Percentiles rank a stretch among this genome's conserved stretches.
Evolutionary conservation across 1,140 invertebrate species (phyloP).

Genomic region (Drosophila burlai): DNA sequence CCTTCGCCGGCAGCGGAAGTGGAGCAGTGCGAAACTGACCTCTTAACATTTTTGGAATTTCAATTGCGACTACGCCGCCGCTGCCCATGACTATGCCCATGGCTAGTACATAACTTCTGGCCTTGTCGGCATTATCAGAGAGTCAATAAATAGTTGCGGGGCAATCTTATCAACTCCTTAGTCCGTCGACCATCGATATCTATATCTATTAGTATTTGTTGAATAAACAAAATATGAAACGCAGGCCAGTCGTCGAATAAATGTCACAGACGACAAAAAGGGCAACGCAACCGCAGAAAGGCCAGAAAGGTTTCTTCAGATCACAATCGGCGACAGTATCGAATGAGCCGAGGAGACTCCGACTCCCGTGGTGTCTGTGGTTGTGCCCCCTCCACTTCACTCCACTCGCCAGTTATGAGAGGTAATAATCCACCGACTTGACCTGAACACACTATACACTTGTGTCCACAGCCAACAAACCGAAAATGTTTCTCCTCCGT

Average conservation of each 20-base stretch:
- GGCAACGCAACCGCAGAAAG: constrained; percentile 43
- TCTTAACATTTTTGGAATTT: constrained; percentile 49
- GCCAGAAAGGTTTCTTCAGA: constrained; percentile 70
- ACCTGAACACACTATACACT: constrained; percentile 61
- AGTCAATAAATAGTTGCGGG: constrained; percentile 37
- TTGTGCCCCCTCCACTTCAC: constrained; percentile 19
- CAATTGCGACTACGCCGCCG: constrained; percentile 14
- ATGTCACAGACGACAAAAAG: constrained; percentile 47
- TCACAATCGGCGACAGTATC: constrained; percentile 77
- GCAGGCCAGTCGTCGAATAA: constrained; percentile 51
- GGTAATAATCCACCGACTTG: constrained; percentile 67
- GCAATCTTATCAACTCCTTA: constrained; percentile 60
- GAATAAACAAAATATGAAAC: constrained; percentile 52
- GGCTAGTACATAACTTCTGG: constrained; percentile 26
- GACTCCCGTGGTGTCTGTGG: constrained; percentile 75
- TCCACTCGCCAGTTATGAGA: constrained; percentile 43
- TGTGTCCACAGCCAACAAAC: constrained; percentile 62
- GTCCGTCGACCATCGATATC: constrained; percentile 49
- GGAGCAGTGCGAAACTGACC: constrained; percentile 65
- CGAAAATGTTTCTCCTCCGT: constrained; percentile 61
- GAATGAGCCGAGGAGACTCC: constrained; percentile 60
- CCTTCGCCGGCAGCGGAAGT: constrained; percentile 66
- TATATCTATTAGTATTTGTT: constrained; percentile 67
- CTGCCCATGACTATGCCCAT: neutral
- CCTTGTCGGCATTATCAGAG: constrained; percentile 71